Percentiles rank a stretch among this genome's conserved stretches.
Conservation (phyloP, 1,140 invertebrate species). For the Rhagoletis zephyria region DNA sequence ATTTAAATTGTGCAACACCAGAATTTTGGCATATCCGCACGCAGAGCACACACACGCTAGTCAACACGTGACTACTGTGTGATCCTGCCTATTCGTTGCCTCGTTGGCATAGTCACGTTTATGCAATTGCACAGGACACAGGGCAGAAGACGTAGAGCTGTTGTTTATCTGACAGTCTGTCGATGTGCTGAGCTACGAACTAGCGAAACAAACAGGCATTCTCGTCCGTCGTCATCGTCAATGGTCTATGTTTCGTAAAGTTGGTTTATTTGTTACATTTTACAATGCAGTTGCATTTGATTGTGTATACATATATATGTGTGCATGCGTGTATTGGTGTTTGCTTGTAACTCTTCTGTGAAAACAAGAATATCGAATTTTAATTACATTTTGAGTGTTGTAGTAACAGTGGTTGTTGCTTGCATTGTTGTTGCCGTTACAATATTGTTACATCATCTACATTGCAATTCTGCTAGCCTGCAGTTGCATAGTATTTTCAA, state of each 20-base stretch:
- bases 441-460: neutral
- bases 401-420: conserved; percentile 44
- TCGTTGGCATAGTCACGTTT: conserved; percentile 40
- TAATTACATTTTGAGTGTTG: conserved; percentile 67
- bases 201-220: conserved; percentile 27
- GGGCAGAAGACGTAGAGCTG: neutral
- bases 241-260: neutral
- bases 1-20: conserved; percentile 65
- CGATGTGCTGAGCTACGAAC: neutral
- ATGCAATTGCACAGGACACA: neutral
- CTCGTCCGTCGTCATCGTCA: neutral
- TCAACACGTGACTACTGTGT: conserved; percentile 19
- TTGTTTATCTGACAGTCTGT: conserved; percentile 43
- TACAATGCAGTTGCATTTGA: neutral
- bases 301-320: neutral
- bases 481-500: neutral
- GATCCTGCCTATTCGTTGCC: neutral
- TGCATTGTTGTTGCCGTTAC: neutral
- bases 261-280: conserved; percentile 41
- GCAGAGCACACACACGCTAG: neutral
- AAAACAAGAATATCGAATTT: conserved; percentile 73
- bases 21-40: conserved; percentile 41
- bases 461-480: neutral
- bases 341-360: conserved; percentile 58
- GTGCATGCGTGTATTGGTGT: conserved; percentile 54